phyloP scores from a whole-genome alignment of 2,797 vertebrate genomes.

The Lycodopsis pacificus region DNA sequence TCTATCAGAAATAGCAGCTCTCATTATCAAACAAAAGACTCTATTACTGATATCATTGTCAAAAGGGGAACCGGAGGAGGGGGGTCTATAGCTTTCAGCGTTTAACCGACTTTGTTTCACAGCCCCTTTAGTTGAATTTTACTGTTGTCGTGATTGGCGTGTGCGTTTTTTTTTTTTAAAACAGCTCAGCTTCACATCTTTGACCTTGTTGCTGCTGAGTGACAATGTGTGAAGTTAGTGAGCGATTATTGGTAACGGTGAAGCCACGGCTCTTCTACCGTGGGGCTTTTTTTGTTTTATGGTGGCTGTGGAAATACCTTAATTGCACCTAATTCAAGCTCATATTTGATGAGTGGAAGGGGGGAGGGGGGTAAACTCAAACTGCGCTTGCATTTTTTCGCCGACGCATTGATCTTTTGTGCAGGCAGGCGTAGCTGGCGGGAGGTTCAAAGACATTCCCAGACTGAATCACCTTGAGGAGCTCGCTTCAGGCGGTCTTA shows the following conservation, averaged over 20 bases:
- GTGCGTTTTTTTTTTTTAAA: constrained; percentile 38
- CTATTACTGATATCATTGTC: constrained; percentile 80
- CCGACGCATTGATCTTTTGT: constrained; percentile 70
- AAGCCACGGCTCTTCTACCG: constrained; percentile 48
- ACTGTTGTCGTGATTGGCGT: constrained; percentile 62
- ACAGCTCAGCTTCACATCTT: constrained; percentile 68
- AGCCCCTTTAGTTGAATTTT: constrained; percentile 54
- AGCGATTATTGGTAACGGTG: constrained; percentile 60
- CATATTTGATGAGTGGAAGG: constrained; percentile 67
- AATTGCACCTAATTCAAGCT: constrained; percentile 72
- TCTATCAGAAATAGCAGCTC: constrained; percentile 72
- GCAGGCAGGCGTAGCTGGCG: constrained; percentile 55
- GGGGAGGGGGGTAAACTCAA: constrained; percentile 27
- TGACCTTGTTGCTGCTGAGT: constrained; percentile 73
- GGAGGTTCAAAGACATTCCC: constrained; percentile 72
- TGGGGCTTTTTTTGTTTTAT: constrained; percentile 70
- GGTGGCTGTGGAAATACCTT: constrained; percentile 66
- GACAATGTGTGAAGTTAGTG: constrained; percentile 70
- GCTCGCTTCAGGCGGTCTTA: constrained; percentile 70
- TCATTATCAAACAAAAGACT: constrained; percentile 81
- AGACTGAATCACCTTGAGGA: constrained; percentile 78
- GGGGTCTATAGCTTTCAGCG: constrained; percentile 49
- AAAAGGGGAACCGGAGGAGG: constrained; percentile 60
- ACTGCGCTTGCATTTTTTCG: constrained; percentile 41
- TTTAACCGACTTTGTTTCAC: constrained; percentile 69